These are phyloP conservation scores for Lucinisca nassula DNA, from an alignment of 2,888 invertebrate species.

Conservation along the genomic window DNA sequence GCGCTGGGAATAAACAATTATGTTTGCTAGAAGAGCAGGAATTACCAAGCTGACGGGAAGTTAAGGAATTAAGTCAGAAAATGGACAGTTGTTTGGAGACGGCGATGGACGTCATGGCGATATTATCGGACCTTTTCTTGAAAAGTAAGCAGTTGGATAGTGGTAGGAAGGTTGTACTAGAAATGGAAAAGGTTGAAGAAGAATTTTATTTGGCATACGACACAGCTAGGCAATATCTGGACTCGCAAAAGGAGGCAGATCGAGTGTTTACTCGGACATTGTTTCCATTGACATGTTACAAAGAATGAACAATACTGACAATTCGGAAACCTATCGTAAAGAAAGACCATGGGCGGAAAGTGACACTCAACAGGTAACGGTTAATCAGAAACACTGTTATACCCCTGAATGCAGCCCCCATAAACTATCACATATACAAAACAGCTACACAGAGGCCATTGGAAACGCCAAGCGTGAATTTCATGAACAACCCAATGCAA, in stretches of 20 bases:
- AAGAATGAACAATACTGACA: too few relatives aligned
- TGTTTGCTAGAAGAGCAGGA: too few relatives aligned
- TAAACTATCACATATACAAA: background rate
- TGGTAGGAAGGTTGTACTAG: background rate
- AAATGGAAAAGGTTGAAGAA: background rate
- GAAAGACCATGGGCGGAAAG: background rate
- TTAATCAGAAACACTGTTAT: too few relatives aligned
- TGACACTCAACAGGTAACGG: background rate
- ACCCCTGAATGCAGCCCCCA: too few relatives aligned
- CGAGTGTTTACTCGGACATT: background rate
- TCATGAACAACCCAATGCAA: background rate
- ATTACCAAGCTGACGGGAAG: too few relatives aligned
- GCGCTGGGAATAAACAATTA: too few relatives aligned
- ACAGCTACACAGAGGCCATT: background rate
- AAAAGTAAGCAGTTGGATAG: background rate
- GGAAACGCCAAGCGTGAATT: background rate
- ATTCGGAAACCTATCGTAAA: too few relatives aligned
- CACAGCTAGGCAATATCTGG: background rate
- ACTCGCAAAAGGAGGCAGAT: background rate
- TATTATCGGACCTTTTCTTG: too few relatives aligned
- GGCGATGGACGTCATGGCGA: too few relatives aligned
- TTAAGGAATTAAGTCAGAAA: too few relatives aligned
- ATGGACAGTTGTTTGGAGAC: too few relatives aligned
- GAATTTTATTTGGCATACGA: background rate
- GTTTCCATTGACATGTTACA: too few relatives aligned